Evolutionary conservation across 2,888 invertebrate genomes (phyloP).

Genomic region (Cosmorhoe ocellata): DNA sequence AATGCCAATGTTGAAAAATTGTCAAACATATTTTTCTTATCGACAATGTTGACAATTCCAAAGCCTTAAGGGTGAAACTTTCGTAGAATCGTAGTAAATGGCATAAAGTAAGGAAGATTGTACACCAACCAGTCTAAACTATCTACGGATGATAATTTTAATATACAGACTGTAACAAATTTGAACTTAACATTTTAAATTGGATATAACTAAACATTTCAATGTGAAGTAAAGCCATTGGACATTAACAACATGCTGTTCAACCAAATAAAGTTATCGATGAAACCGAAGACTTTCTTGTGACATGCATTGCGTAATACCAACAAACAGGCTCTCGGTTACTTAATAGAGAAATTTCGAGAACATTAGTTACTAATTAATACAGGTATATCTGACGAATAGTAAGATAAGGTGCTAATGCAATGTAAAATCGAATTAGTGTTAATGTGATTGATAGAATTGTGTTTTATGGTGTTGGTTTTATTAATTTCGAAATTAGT

Average conservation of each 20-base stretch:
- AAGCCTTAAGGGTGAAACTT: too few relatives aligned
- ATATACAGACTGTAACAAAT: too few relatives aligned
- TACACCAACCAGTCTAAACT: too few relatives aligned
- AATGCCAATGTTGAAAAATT: too few relatives aligned
- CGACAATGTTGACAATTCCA: too few relatives aligned
- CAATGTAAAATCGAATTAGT: slow-evolving; percentile 6
- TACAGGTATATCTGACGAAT: slow-evolving; percentile 7
- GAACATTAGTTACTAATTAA: slow-evolving; percentile 25
- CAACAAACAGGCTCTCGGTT: slow-evolving; percentile 24
- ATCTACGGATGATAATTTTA: too few relatives aligned
- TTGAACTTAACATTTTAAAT: too few relatives aligned
- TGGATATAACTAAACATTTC: too few relatives aligned
- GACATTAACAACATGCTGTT: not conserved
- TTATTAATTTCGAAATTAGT: not conserved
- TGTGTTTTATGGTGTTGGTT: slow-evolving; percentile 8
- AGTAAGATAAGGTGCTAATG: slow-evolving; percentile 11
- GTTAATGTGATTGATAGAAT: slow-evolving; percentile 6
- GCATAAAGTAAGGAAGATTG: too few relatives aligned
- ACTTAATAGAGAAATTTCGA: slow-evolving; percentile 33
- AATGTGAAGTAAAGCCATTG: too few relatives aligned
- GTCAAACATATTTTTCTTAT: too few relatives aligned
- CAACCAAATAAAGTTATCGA: not conserved
- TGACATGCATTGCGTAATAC: slow-evolving; percentile 22
- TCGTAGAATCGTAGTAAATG: too few relatives aligned
- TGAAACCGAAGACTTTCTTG: slow-evolving; percentile 8